Conservation (phyloP, 1,140 invertebrate species). For the Drosophila sp. region DNA sequence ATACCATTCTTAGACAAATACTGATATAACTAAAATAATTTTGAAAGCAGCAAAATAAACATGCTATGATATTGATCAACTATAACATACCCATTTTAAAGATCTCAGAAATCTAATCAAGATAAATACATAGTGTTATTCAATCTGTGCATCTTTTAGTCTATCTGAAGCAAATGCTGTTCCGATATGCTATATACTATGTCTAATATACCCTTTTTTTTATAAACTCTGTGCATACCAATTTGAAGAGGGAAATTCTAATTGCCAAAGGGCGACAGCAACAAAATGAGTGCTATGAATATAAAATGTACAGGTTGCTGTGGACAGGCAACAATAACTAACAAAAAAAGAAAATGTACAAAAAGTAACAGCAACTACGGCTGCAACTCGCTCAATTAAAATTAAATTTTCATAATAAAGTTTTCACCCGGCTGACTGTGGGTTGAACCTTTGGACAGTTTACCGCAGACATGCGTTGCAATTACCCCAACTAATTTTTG, state of each 20-base stretch:
- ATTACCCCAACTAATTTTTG: constrained; percentile 31
- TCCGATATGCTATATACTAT: too few relatives aligned
- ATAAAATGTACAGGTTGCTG: constrained; percentile 25
- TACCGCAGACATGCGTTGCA: constrained; percentile 38
- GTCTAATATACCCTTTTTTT: too few relatives aligned
- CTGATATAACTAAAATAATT: neutral
- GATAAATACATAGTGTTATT: too few relatives aligned
- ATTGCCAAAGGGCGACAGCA: constrained; percentile 5
- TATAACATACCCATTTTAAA: too few relatives aligned
- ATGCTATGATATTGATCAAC: too few relatives aligned
- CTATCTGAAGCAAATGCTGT: too few relatives aligned
- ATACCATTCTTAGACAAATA: neutral
- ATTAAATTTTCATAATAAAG: constrained; percentile 80
- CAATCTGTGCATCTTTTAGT: too few relatives aligned
- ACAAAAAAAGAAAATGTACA: constrained; percentile 5
- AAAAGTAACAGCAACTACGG: constrained; percentile 29
- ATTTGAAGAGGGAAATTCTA: neutral
- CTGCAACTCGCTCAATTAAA: constrained; percentile 67
- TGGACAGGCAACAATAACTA: constrained; percentile 10
- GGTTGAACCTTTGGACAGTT: constrained; percentile 26
- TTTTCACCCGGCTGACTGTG: constrained; percentile 34
- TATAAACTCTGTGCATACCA: too few relatives aligned
- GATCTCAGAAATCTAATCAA: too few relatives aligned
- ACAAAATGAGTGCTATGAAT: constrained; percentile 35
- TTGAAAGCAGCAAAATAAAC: neutral